Base-by-base conservation (phyloP, 2,888 invertebrate genomes). In the Glyphotaelius pellucidus region DNA sequence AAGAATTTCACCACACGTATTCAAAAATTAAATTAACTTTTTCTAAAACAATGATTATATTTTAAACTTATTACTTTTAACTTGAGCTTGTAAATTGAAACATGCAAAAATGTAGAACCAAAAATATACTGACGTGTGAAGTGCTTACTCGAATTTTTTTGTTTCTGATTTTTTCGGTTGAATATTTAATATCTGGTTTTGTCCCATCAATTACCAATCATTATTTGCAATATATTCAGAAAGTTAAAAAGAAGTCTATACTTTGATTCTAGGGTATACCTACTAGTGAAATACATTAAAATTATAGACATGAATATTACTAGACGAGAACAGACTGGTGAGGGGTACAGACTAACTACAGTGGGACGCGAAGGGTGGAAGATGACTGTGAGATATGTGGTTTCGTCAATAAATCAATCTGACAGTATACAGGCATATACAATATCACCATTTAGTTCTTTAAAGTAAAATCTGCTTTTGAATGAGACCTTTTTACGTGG, bases 1-100 rank as follows among this genome's bases (percentile, higher is more conserved):
- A 88, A 88, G 88, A 88, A 88, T 67, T 88, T 52, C 67, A 88
- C 67, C 35, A 47, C 35, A 32, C 11, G 12, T 83, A 32, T 83
- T 83, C 25, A 83, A 30, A 15, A 81, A 30, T 32, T 81, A 32
- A 83, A 32, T 83, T 19, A 83, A 83, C 35, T 83, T 35, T 32
- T 35, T 25, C 1, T 19, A 67, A 67, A 67, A 9, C 25, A 5
- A 67, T 4, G 1, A 19, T 52, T 19, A 25, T 25, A n/a, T 67
- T 67, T 67, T n/a, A 67, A 67, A 5, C n/a, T 67, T 25, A n/a
- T 25, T 25, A 67, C 2, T 52, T 52, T 4, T 19, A 3, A 19
- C 52, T 67, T 67, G n/a, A 67, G n/a, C n/a, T 1, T 67, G 67
- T 67, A 9, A n/a, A 7, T 67, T 67, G 25, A 25, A 25, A 67